Evolutionary conservation across 1,140 invertebrate species (phyloP), one percentile per base, ranked within the genome.

Genomic region (Chionoecetes opilio): DNA sequence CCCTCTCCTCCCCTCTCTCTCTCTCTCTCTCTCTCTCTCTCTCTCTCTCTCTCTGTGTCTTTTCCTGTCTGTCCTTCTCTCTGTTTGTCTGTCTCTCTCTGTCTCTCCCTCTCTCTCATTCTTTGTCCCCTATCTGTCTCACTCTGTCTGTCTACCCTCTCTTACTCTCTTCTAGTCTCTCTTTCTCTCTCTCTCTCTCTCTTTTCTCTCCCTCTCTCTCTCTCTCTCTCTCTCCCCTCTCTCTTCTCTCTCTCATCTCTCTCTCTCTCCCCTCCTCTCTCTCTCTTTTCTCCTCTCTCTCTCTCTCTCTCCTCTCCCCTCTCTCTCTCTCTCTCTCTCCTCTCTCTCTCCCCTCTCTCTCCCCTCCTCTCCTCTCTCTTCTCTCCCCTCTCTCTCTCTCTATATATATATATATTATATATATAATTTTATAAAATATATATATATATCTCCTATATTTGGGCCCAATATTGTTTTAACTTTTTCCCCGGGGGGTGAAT

Each of bases 201-300:
- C 84, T 34, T 6, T n/a, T n/a, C 46, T 3, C 89, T 91, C 75
- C 89, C 89, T 46, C 89, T 91, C 53, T 17, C 9, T 17, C n/a
- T 41, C 34, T 29, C 63, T 0, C 88, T 53, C n/a, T 2, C 63
- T 29, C 88, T 90, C 31, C 88, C 63, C n/a, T 29, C 31, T 9
- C n/a, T 90, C 38, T 29, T 90, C n/a, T 38, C 41, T 29, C 87
- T 29, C 17, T 21, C 38, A 2, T 11, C 26, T 38, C 32, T 21
- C 32, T 0, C 88, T 46, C 6, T 29, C 46, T n/a, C 88, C 53
- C 14, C 38, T 46, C n/a, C 38, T 89, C 26, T 21, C 21, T 21
- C 53, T 75, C 26, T 46, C n/a, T 75, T 8, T 75, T n/a, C 3
- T 8, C 37, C n/a, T 29, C 31, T 5, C 87, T 38, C 35, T 26